These are phyloP conservation scores for Andrena praecox DNA, from an alignment of 2,888 invertebrate genomes.

Conservation along the genomic window DNA sequence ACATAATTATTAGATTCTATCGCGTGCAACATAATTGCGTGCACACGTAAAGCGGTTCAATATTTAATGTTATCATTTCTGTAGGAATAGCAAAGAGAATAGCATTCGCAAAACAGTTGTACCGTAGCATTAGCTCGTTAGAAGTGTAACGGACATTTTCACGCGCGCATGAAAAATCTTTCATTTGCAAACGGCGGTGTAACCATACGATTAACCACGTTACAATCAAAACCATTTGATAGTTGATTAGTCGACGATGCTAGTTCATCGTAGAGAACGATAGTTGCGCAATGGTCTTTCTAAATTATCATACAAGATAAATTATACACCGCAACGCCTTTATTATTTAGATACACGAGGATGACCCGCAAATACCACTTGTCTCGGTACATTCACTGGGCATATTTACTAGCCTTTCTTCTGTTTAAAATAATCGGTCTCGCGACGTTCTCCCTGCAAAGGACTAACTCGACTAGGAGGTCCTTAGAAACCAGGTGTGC, in stretches of 20 bases:
- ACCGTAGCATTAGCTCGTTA: not conserved
- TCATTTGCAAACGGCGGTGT: not conserved
- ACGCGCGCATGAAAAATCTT: too few species aligned
- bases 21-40: not conserved
- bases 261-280: not conserved
- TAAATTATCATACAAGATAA: not conserved
- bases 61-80: conserved; percentile 28
- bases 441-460: conserved; percentile 44
- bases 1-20: not conserved
- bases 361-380: not conserved
- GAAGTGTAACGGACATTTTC: not conserved
- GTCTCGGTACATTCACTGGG: not conserved
- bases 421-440: conserved; percentile 59
- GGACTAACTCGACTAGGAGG: not conserved
- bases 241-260: not conserved
- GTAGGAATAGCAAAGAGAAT: not conserved
- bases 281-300: not conserved
- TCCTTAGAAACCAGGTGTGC: not conserved
- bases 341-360: not conserved
- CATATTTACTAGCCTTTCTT: not conserved
- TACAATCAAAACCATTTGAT: not conserved
- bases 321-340: not conserved
- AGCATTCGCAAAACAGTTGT: not conserved
- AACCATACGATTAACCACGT: not conserved
- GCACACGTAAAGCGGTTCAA: conserved; percentile 1